Evolutionary conservation across 2,888 invertebrate genomes (phyloP), one percentile per base, ranked within the genome.

Genomic region (Catonia carolina): DNA sequence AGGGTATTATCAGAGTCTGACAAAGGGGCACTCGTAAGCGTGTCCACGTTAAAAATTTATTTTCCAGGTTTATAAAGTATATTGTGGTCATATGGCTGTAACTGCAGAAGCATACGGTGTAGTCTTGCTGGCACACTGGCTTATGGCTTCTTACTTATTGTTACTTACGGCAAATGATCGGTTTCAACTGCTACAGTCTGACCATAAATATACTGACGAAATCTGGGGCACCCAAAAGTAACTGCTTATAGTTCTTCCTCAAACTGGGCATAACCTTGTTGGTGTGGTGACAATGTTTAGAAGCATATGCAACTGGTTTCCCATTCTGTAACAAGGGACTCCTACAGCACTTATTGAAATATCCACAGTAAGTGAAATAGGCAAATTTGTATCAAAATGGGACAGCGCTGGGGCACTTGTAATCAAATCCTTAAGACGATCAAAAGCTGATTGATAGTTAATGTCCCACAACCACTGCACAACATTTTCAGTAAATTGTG

Each of bases 231-330:
- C 6, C 41, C 41, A 41, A 31, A 42, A 12, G 47, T 36, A 14
- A 57, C 42, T 31, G 53, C 57, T 7, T 35, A 33, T 10, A 57
- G 53, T 33, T 57, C 57, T 47, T 57, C 54, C 53, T 57, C 53
- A 22, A 57, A 45, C 39, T 57, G 57, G 14, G 53, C 47, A 36
- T 42, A 52, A 8, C 52, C 41, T 37, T 37, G 3, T 37, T 37
- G 37, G 17, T 17, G 17, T 37, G 37, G n/a, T 4, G 37, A 15
- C 22, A 39, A 15, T 22, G 51, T 52, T 56, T 51, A 12, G 49
- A 55, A 35, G 49, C 55, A 55, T 50, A 55, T 14, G 10, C 48
- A n/a, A 55, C 15, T 12, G 55, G 55, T 14, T 31, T 52, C n/a
- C 27, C 31, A 55, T 55, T 55, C 35, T 50, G 48, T 35, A 49